Evolutionary conservation across 1,140 invertebrate species (phyloP), one percentile per base, ranked within the genome.

Genomic region (Cherax quadricarinatus): DNA sequence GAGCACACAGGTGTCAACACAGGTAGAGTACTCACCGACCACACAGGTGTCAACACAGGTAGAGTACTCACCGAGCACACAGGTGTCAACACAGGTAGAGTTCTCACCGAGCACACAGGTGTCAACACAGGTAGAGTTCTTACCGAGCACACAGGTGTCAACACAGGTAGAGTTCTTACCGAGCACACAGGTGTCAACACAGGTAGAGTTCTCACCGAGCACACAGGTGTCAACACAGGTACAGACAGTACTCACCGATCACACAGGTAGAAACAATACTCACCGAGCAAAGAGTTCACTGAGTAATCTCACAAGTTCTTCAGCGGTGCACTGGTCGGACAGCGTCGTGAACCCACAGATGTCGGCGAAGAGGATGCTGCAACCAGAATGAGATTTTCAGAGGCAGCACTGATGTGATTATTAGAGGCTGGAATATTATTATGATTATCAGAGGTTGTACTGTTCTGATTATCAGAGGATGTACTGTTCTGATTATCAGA

Each of bases 291-390:
- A 99, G 51, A 99, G 96, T 95, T 99, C 98, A 95, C 99, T 99
- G 18, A 99, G 96, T 66, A 99, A 96, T 92, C 98, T 96, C 49
- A 99, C 98, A 53, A 99, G 95, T 95, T 99, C 98, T 95, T 99
- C 98, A 12, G 99, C 98, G 2, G 98, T 99, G 95, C 98, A 99
- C 95, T 98, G 98, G 95, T 98, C 98, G 4, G 98, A 98, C 3
- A 99, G 96, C 62, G 97, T 97, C 0, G 99, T 99, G 95, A 99
- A 99, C 60, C 99, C 99, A 95, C 98, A 99, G 94, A 99, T 99
- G 95, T 99, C 99, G 30, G 99, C 99, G 95, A 99, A 99, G 78
- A 99, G 96, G 94, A 99, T 99, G 95, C 98, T 99, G 96, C 49
- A 94, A 16, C 16, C 3, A 51, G 48, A 81, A 48, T 6, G n/a